Evolutionary conservation across 2,113 vertebrate species (phyloP).

Genomic region (Oreochromis tanganicae): DNA sequence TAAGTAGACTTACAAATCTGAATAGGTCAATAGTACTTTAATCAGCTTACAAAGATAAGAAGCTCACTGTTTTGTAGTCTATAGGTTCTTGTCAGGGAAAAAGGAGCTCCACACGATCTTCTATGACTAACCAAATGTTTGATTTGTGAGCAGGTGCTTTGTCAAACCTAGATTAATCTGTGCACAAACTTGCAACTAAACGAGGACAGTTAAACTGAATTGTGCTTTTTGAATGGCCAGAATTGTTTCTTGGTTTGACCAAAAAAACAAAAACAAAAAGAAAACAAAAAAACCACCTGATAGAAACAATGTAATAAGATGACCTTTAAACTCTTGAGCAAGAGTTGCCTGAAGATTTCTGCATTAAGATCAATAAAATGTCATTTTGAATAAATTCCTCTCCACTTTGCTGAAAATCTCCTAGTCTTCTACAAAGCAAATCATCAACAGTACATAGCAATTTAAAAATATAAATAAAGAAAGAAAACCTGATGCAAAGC

Average conservation of each 20-base stretch:
- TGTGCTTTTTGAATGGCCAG: background rate
- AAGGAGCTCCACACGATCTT: background rate
- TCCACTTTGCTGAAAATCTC: background rate
- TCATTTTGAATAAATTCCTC: background rate
- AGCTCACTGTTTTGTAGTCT: background rate
- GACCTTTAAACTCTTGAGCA: background rate
- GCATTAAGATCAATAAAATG: background rate
- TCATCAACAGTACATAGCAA: background rate
- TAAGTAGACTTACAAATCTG: background rate
- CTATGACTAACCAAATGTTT: background rate
- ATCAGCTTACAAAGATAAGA: background rate
- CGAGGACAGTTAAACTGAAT: background rate
- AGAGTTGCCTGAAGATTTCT: background rate
- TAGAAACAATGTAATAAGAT: background rate
- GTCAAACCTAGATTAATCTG: background rate
- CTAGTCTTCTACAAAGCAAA: background rate
- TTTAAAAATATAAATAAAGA: background rate
- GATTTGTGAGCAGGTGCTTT: background rate
- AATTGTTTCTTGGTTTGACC: background rate
- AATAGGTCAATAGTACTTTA: background rate
- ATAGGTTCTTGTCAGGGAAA: background rate
- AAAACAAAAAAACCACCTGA: background rate
- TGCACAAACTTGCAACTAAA: background rate
- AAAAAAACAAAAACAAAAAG: background rate
- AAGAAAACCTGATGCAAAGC: background rate